A percentile compares a stretch with the other conserved stretches of the same genome.
These are phyloP conservation scores for Hypomecis atomaria DNA, from an alignment of 2,888 invertebrate genomes.

Conservation along the genomic window DNA sequence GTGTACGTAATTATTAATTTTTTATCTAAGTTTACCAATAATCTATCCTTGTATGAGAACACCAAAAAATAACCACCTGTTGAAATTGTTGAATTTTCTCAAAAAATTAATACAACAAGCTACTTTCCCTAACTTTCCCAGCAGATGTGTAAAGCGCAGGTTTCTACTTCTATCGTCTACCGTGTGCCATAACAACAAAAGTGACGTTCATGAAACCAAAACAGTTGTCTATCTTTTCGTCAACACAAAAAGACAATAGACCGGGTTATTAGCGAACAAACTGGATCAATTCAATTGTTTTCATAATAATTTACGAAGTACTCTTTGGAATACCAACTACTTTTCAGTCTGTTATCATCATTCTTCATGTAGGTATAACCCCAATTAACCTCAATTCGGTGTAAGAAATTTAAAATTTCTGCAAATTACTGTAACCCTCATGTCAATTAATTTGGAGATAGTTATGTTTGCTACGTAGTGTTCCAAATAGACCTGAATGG, in stretches of 20 bases:
- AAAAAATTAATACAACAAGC: too few relatives aligned
- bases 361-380: not conserved
- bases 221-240: conserved; percentile 1
- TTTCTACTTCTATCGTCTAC: too few relatives aligned
- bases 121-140: too few relatives aligned
- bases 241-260: not conserved
- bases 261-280: not conserved
- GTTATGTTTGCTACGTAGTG: too few relatives aligned
- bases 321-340: not conserved
- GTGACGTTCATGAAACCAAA: conserved; percentile 5
- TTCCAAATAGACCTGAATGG: too few relatives aligned
- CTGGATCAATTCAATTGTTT: conserved; percentile 15
- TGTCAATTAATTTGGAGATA: too few relatives aligned
- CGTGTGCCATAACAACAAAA: not conserved
- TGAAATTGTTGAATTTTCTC: too few relatives aligned
- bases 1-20: too few relatives aligned
- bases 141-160: too few relatives aligned
- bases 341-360: not conserved
- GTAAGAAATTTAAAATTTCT: not conserved
- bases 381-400: not conserved
- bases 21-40: too few relatives aligned
- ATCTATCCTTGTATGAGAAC: too few relatives aligned
- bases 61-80: too few relatives aligned
- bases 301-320: conserved; percentile 11
- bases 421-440: not conserved